A percentile compares a stretch with the other conserved stretches of the same genome.
Evolutionary conservation across 92 coral and sea anemone genomes (phyloP).

Genomic region (Umimayanthus chanpuru): DNA sequence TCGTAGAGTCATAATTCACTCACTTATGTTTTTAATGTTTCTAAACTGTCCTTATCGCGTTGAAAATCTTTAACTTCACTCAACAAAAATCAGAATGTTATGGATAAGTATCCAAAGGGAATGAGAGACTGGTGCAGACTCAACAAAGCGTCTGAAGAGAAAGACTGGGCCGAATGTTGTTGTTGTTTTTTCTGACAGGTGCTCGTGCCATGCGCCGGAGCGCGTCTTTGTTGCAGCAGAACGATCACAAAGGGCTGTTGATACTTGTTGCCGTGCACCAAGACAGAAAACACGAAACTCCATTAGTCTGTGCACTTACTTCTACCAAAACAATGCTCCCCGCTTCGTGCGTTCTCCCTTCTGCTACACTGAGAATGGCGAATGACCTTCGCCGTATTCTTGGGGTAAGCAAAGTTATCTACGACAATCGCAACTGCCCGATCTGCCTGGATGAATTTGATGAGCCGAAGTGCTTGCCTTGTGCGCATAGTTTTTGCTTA

Average conservation of each 20-base stretch:
- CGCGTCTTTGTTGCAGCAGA: constrained; percentile 45
- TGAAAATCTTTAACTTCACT: too few relatives aligned
- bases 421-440: constrained; percentile 38
- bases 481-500: constrained; percentile 47
- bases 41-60: too few relatives aligned
- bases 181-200: constrained; percentile 22
- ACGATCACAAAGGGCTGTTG: constrained; percentile 42
- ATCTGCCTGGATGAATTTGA: constrained; percentile 39
- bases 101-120: neutral
- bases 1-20: too few relatives aligned
- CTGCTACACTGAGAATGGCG: constrained; percentile 32
- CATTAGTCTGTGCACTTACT: constrained; percentile 11
- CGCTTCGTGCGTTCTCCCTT: constrained; percentile 40
- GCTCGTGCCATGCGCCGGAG: constrained; percentile 11
- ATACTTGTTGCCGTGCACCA: constrained; percentile 33
- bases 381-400: constrained; percentile 44
- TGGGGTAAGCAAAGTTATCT: constrained; percentile 41
- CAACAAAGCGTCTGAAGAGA: neutral
- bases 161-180: constrained; percentile 4
- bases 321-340: constrained; percentile 34
- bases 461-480: constrained; percentile 40
- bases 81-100: too few relatives aligned
- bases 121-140: neutral
- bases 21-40: too few relatives aligned
- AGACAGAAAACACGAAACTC: constrained; percentile 12